phyloP scores from a whole-genome alignment of 2,888 invertebrate species.

The Agriotes lineatus region DNA sequence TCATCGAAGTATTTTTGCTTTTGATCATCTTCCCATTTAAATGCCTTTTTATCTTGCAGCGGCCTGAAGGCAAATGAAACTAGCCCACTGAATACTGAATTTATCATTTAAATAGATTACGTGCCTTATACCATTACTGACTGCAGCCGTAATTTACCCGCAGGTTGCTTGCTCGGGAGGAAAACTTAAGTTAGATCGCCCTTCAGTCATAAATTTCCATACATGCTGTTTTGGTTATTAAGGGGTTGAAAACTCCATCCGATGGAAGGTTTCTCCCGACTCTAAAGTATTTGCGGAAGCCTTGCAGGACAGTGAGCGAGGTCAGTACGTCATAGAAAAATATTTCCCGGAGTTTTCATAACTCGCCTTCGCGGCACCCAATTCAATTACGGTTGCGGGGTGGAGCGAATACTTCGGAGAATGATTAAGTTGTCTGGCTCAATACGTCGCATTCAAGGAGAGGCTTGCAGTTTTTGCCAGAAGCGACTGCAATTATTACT shows the following conservation, averaged over 20 bases:
- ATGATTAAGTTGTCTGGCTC: constrained; percentile 36
- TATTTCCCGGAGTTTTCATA: constrained; percentile 8
- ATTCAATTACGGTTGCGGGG: constrained; percentile 16
- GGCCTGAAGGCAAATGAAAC: too few species aligned
- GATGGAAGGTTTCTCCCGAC: neutral
- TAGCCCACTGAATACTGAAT: too few species aligned
- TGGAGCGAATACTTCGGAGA: constrained; percentile 19
- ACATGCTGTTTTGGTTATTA: neutral
- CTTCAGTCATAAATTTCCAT: too few species aligned
- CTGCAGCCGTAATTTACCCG: too few species aligned
- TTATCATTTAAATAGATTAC: too few species aligned
- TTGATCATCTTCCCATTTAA: too few species aligned
- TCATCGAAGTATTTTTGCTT: too few species aligned
- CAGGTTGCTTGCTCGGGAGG: too few species aligned
- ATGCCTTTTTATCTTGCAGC: too few species aligned
- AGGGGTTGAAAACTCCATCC: neutral
- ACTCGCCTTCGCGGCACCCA: neutral
- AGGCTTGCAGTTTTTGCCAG: constrained; percentile 34
- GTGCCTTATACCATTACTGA: too few species aligned
- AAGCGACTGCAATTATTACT: constrained; percentile 40
- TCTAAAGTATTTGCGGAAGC: neutral
- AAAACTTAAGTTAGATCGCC: too few species aligned
- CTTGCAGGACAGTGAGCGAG: neutral
- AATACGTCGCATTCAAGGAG: constrained; percentile 20
- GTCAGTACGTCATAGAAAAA: neutral